Evolutionary conservation across 2,797 vertebrate genomes (phyloP).

Genomic region (Aythya fuligula): DNA sequence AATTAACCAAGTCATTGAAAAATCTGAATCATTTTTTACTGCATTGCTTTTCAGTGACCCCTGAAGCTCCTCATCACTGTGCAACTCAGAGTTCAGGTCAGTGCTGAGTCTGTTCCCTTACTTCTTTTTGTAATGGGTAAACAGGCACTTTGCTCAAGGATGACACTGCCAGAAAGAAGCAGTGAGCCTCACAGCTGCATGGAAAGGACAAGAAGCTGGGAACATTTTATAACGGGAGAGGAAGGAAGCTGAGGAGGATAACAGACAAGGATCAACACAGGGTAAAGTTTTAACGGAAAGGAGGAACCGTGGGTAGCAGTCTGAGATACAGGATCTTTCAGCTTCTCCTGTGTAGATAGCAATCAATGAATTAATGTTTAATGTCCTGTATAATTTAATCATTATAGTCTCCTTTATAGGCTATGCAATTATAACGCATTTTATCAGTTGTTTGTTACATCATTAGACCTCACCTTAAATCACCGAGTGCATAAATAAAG

Average conservation of each 20-base stretch:
- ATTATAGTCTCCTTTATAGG: neutral
- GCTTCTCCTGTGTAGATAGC: neutral
- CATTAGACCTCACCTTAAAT: neutral
- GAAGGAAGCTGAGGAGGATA: neutral
- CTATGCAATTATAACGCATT: neutral
- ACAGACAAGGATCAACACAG: neutral
- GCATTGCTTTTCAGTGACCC: neutral
- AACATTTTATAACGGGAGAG: neutral
- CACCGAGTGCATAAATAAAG: neutral
- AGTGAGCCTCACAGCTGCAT: neutral
- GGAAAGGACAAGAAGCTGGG: neutral
- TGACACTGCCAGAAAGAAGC: neutral
- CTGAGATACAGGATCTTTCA: neutral
- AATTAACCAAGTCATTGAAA: neutral
- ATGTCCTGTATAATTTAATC: neutral
- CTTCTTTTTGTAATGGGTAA: neutral
- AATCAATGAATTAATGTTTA: neutral
- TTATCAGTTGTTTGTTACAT: neutral
- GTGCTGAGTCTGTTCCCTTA: neutral
- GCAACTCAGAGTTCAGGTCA: neutral
- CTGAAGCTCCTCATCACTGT: neutral
- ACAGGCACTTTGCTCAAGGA: neutral
- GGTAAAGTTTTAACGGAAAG: neutral
- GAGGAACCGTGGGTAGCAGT: neutral
- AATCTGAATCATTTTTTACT: neutral